Evolutionary conservation across 2,797 vertebrate species (phyloP).

Genomic region (Paratrypauchen microcephalus): DNA sequence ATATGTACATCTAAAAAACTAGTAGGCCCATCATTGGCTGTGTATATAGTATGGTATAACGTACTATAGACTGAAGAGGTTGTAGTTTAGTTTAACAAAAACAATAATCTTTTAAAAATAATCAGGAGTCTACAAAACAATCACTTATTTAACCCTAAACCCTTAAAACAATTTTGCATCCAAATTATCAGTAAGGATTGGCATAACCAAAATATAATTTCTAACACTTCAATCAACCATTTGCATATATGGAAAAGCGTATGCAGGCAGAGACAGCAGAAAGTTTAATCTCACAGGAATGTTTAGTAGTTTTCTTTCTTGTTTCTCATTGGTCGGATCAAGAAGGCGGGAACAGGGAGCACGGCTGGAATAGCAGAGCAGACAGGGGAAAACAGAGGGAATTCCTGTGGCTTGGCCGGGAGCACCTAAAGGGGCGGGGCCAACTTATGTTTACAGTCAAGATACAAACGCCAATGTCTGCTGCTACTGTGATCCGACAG

Average conservation of each 20-base stretch:
- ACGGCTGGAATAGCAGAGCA: slow-evolving; percentile 66
- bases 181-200: neutral
- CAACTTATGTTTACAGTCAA: slow-evolving; percentile 74
- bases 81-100: too few relatives aligned
- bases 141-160: neutral
- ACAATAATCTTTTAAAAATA: neutral
- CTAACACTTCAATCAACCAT: neutral
- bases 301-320: slow-evolving; percentile 56
- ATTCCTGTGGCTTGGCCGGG: slow-evolving; percentile 81
- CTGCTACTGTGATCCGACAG: slow-evolving; percentile 52
- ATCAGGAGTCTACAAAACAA: neutral
- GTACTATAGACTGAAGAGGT: too few relatives aligned
- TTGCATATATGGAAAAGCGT: neutral
- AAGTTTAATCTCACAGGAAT: slow-evolving; percentile 52
- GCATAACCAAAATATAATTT: neutral
- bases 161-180: neutral
- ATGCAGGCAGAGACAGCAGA: slow-evolving; percentile 29
- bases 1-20: too few relatives aligned
- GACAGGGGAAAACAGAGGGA: slow-evolving; percentile 69
- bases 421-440: slow-evolving; percentile 70
- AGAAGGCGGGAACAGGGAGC: slow-evolving; percentile 75
- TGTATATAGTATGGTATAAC: too few relatives aligned
- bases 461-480: slow-evolving; percentile 68
- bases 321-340: slow-evolving; percentile 60
- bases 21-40: too few relatives aligned